These are phyloP conservation scores for Danaus chrysippus DNA, from an alignment of 2,888 invertebrate genomes.

Conservation along the genomic window DNA sequence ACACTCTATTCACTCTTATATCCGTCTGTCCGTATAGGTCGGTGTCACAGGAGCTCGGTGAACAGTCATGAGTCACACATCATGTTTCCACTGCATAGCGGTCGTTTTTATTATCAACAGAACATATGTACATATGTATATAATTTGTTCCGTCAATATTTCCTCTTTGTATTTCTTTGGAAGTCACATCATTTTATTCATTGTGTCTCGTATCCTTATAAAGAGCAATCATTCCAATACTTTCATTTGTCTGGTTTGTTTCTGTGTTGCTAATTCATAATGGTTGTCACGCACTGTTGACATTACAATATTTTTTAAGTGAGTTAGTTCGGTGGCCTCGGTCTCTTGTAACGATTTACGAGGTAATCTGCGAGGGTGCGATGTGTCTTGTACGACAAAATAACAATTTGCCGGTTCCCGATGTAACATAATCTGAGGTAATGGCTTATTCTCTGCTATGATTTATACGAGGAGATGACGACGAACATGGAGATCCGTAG, in stretches of 20 bases:
- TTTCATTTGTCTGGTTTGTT: not conserved
- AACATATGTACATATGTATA: conserved; percentile 11
- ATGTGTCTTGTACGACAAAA: conserved; percentile 17
- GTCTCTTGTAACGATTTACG: conserved; percentile 1
- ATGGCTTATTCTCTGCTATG: conserved; percentile 15
- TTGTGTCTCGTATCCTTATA: too few species aligned
- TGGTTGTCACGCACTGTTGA: conserved; percentile 11
- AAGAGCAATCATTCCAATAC: not conserved
- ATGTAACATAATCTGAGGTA: conserved; percentile 19
- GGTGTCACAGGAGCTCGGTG: not conserved
- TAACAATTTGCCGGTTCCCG: conserved; percentile 11
- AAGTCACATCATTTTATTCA: not conserved
- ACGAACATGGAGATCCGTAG: conserved; percentile 9
- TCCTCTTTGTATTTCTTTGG: conserved; percentile 19
- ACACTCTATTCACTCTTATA: not conserved
- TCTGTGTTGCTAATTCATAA: not conserved
- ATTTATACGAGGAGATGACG: conserved; percentile 11
- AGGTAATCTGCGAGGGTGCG: conserved; percentile 10
- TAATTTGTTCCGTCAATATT: conserved; percentile 27
- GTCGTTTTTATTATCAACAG: conserved; percentile 29
- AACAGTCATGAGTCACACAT: conserved; percentile 21
- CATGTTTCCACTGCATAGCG: conserved; percentile 21
- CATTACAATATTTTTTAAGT: not conserved
- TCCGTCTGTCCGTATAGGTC: not conserved
- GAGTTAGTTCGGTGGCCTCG: too few species aligned